Evolutionary conservation across 2,888 invertebrate genomes (phyloP).

Genomic region (Boloria euphrosyne): DNA sequence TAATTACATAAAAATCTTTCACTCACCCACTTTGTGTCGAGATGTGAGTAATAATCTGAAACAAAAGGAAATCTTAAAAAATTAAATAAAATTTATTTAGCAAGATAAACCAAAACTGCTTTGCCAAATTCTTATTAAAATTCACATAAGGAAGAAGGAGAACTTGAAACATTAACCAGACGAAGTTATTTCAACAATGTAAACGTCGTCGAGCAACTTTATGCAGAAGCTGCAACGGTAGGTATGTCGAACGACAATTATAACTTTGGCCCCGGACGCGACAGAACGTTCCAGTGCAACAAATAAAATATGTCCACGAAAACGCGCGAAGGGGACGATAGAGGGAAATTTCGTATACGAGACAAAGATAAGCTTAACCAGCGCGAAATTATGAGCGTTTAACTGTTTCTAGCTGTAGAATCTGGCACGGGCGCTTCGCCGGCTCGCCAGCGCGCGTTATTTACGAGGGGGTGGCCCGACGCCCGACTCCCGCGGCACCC

Average conservation of each 20-base stretch:
- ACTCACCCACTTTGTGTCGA: too few species aligned
- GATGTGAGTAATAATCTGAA: background rate
- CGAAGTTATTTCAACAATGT: slow-evolving; percentile 76
- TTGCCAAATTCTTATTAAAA: slow-evolving; percentile 41
- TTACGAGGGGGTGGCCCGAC: slow-evolving; percentile 75
- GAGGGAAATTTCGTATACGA: slow-evolving; percentile 78
- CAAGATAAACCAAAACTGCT: slow-evolving; percentile 22
- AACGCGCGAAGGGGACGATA: slow-evolving; percentile 73
- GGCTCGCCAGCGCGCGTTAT: slow-evolving; percentile 82
- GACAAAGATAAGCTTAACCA: slow-evolving; percentile 83
- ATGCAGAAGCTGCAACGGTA: slow-evolving; percentile 78
- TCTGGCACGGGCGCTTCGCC: slow-evolving; percentile 82
- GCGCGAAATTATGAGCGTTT: slow-evolving; percentile 83
- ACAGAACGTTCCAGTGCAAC: slow-evolving; percentile 70
- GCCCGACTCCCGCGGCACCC: slow-evolving; percentile 63
- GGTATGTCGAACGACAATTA: slow-evolving; percentile 81
- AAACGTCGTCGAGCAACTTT: slow-evolving; percentile 69
- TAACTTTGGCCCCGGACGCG: slow-evolving; percentile 78
- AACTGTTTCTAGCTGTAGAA: slow-evolving; percentile 83
- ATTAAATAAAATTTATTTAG: slow-evolving; percentile 11
- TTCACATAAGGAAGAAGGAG: slow-evolving; percentile 40
- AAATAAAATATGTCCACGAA: slow-evolving; percentile 79
- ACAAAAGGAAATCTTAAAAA: slow-evolving; percentile 10
- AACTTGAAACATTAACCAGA: slow-evolving; percentile 71
- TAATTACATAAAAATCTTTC: too few species aligned